Base-by-base conservation (phyloP, 2,888 invertebrate species). In the Gerosis bhagava region DNA sequence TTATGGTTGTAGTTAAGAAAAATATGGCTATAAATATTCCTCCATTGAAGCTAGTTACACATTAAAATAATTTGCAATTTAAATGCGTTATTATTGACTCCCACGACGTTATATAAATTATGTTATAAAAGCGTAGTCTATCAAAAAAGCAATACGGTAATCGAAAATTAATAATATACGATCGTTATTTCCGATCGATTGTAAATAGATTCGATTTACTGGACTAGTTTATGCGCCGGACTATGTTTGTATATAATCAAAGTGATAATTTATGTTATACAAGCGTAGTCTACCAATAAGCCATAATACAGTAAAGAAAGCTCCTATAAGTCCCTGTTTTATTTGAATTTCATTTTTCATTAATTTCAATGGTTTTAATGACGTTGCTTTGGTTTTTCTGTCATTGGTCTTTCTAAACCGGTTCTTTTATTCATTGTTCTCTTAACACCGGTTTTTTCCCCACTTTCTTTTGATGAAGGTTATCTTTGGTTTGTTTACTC, bases 1-100 rank as follows among this genome's bases (percentile, higher is more conserved):
- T n/a, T n/a, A n/a, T n/a, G n/a, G n/a, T n/a, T n/a, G n/a, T n/a
- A 53, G 45, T 34, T 42, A 50, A 36, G 16, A 53, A 52, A 53
- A 54, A 35, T 53, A 53, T 43, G 46, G 49, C 54, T 54, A 60
- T 62, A 56, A 60, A 63, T 60, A 60, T 47, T 52, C 10, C 35
- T 53, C 50, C 45, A 54, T 56, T 51, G 50, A 55, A 39, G 46
- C 47, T 41, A 47, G 42, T 54, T 51, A 53, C 37, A 50, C 36
- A 55, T 53, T 54, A 51, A 46, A 50, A 56, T 35, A 28, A 45
- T 45, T 74, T 76, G 76, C 75, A 73, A 75, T 80, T 77, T 65
- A 68, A 77, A 74, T 70, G 7, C 21, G 21, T 19, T 54, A 51
- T 49, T 60, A 57, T 64, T 35, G 41, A 48, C 35, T 41, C 46